Conservation (phyloP, 2,113 vertebrate genomes). For the Trichechus manatus region DNA sequence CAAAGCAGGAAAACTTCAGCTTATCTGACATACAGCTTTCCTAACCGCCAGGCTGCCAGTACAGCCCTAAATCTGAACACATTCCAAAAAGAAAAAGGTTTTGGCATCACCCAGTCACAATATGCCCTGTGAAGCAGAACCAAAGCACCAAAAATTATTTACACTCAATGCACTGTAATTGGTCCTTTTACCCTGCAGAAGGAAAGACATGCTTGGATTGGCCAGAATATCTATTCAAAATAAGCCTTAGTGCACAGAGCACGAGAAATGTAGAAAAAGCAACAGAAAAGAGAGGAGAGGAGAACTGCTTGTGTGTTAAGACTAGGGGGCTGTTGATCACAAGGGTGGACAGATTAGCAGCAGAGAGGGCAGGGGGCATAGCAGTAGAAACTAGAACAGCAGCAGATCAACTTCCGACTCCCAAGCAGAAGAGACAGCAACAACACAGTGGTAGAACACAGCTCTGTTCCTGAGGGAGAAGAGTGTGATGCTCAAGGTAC, state of each 20-base stretch:
- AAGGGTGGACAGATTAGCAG: neutral
- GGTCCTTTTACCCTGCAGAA: neutral
- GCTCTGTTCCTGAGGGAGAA: neutral
- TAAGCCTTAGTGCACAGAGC: constrained; percentile 14
- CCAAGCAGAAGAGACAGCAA: neutral
- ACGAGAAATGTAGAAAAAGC: neutral
- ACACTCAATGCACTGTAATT: neutral
- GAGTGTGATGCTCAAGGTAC: neutral
- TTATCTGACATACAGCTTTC: neutral
- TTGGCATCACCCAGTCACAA: neutral
- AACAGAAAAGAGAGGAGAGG: neutral
- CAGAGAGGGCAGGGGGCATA: rapidly evolving
- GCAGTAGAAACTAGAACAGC: neutral
- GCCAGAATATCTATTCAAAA: constrained; percentile 36
- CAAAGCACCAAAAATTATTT: constrained; percentile 2
- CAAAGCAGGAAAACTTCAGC: neutral
- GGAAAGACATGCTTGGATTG: neutral
- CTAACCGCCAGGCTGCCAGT: neutral
- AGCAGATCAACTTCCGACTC: neutral
- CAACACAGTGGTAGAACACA: neutral
- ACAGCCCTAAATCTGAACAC: constrained; percentile 24
- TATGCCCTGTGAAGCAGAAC: constrained; percentile 32
- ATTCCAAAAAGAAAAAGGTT: constrained; percentile 24
- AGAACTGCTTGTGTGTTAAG: neutral
- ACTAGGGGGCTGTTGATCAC: neutral